These are phyloP conservation scores for Bostrychus sinensis DNA, from an alignment of 2,113 vertebrate genomes.

Conservation along the genomic window DNA sequence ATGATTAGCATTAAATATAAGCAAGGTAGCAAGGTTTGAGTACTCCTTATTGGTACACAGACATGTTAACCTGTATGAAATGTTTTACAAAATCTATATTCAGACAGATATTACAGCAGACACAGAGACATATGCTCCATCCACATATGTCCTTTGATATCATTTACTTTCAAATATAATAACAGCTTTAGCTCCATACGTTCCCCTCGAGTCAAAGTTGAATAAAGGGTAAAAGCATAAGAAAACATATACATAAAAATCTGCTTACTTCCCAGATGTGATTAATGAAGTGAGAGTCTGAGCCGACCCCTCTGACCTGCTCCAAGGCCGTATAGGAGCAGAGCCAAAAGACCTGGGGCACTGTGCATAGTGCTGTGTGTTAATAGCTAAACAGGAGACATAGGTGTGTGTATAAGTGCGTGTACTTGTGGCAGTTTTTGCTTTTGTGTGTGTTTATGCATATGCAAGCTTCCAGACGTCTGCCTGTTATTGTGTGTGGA, in stretches of 20 bases:
- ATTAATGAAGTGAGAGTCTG: constrained; percentile 67
- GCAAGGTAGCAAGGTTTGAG: neutral
- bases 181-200: constrained; percentile 16
- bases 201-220: constrained; percentile 50
- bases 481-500: neutral
- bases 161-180: constrained; percentile 13
- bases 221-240: constrained; percentile 49
- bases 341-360: constrained; percentile 44
- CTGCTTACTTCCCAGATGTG: constrained; percentile 55
- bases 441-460: constrained; percentile 43
- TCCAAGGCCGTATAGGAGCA: constrained; percentile 44
- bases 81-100: neutral
- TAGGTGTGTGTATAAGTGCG: constrained; percentile 24
- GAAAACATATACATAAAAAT: constrained; percentile 50
- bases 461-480: constrained; percentile 27
- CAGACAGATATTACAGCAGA: neutral
- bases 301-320: constrained; percentile 63
- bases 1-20: neutral
- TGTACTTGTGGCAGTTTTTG: constrained; percentile 23
- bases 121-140: neutral
- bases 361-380: constrained; percentile 51
- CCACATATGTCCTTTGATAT: constrained; percentile 5
- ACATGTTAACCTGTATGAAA: neutral
- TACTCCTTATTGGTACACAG: neutral
- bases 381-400: constrained; percentile 53